A percentile compares a stretch with the other conserved stretches of the same genome.
phyloP scores from a whole-genome alignment of 2,888 invertebrate genomes.

The Chydorus sphaericus region DNA sequence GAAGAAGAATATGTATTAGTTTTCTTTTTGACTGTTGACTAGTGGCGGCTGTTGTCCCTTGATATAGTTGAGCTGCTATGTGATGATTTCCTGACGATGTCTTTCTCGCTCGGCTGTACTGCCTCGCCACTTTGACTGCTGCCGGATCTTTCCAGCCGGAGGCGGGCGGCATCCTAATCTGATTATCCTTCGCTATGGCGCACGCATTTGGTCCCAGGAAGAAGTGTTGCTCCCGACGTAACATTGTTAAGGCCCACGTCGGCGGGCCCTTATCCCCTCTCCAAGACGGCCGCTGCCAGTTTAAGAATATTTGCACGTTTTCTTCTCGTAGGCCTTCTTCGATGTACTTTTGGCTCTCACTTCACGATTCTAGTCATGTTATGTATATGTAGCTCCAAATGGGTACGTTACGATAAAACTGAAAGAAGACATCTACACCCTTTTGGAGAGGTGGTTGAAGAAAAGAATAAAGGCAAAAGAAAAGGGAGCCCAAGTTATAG shows the following conservation, averaged over 20 bases:
- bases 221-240: not conserved
- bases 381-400: not conserved
- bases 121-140: not conserved
- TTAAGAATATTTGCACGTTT: not conserved
- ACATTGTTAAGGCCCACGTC: not conserved
- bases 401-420: too few relatives aligned
- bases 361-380: not conserved
- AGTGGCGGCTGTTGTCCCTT: too few relatives aligned
- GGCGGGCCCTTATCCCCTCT: too few relatives aligned
- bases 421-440: not conserved
- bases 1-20: too few relatives aligned
- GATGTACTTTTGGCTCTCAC: not conserved
- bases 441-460: not conserved
- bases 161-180: constrained; percentile 1
- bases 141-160: not conserved
- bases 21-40: too few relatives aligned
- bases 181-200: not conserved
- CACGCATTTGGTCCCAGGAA: not conserved
- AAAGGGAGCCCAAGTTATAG: not conserved
- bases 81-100: too few relatives aligned
- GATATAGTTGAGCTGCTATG: too few relatives aligned
- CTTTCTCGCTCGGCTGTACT: too few relatives aligned
- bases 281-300: not conserved
- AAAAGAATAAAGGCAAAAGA: not conserved
- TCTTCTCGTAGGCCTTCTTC: not conserved